A percentile compares a stretch with the other conserved stretches of the same genome.
phyloP scores from a whole-genome alignment of 2,113 vertebrate species.

The Trachemys scripta region DNA sequence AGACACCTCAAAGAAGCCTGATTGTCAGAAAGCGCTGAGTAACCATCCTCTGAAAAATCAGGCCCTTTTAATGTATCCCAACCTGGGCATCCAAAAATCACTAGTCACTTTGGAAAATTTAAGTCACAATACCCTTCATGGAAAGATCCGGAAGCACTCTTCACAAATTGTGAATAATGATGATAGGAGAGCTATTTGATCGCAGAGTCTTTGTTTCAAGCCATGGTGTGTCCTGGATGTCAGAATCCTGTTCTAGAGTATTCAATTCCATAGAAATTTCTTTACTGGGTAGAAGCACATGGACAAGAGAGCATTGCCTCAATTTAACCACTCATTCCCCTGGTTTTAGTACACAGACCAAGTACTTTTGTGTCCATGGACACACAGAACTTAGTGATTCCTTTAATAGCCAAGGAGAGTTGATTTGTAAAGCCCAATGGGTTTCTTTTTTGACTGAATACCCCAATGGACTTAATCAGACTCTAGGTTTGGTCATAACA shows the following conservation, averaged over 20 bases:
- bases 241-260: constrained; percentile 60
- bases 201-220: constrained; percentile 60
- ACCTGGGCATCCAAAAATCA: not conserved
- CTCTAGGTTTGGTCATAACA: constrained; percentile 77
- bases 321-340: constrained; percentile 22
- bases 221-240: constrained; percentile 73
- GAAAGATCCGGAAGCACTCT: constrained; percentile 45
- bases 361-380: not conserved
- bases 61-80: not conserved
- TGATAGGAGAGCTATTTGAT: constrained; percentile 48
- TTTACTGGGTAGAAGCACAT: constrained; percentile 35
- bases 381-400: constrained; percentile 59
- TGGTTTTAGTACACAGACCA: not conserved
- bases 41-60: not conserved
- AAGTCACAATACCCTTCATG: not conserved
- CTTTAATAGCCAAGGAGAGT: constrained; percentile 61
- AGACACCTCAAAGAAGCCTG: not conserved
- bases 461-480: constrained; percentile 80
- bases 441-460: constrained; percentile 65
- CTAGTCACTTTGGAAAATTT: not conserved
- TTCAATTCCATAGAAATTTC: not conserved
- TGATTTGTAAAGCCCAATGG: constrained; percentile 58
- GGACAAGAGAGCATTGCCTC: constrained; percentile 29
- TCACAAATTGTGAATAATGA: constrained; percentile 35
- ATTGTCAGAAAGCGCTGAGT: not conserved